These are phyloP conservation scores for Tillus elongatus DNA, from an alignment of 2,888 invertebrate species.

Conservation along the genomic window DNA sequence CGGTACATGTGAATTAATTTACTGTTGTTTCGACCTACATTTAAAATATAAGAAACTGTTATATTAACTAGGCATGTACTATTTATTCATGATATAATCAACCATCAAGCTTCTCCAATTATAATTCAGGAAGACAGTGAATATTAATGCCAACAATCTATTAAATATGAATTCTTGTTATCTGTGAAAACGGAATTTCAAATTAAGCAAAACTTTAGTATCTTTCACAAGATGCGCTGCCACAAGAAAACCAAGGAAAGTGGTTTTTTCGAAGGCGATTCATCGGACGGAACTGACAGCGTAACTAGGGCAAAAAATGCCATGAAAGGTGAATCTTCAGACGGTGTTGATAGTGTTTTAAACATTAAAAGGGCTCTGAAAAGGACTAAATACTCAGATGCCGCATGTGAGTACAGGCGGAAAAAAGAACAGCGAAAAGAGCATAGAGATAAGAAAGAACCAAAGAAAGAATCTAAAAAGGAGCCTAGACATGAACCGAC, in stretches of 20 bases:
- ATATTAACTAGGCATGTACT: no score
- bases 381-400: constrained; percentile 39
- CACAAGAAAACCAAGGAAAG: constrained; percentile 58
- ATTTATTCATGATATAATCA: no score
- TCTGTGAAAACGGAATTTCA: no score
- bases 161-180: no score
- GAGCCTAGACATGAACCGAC: background rate
- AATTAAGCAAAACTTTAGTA: no score
- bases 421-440: background rate
- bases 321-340: no score
- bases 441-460: background rate
- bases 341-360: no score
- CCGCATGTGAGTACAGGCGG: constrained; percentile 31
- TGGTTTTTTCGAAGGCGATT: constrained; percentile 73
- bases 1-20: constrained; percentile 17
- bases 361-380: no score
- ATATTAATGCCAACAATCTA: no score
- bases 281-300: constrained; percentile 49
- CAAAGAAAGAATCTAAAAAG: background rate
- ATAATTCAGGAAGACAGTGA: no score
- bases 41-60: no score
- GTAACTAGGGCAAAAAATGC: constrained; percentile 46
- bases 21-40: constrained; percentile 30
- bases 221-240: constrained; percentile 39
- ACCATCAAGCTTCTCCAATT: no score